Conservation (phyloP, 2,113 vertebrate genomes). For the Macaca fascicularis region T2T-MFA8v1.1 NC_088387.1:110023501-110024000, state of each 20-base stretch:
- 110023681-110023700: neutral
- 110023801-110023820: neutral
- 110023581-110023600: neutral
- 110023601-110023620: conserved; percentile 6
- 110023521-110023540: neutral
- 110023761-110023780: neutral
- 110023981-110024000: neutral
- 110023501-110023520: accelerated
- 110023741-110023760: neutral
- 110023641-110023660: neutral
- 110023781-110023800: neutral
- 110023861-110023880: neutral
- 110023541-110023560: neutral
- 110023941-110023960: neutral
- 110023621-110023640: neutral
- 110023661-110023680: neutral
- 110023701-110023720: neutral
- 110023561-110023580: neutral
- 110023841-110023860: neutral
- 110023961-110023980: neutral
- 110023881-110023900: neutral
- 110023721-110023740: neutral
- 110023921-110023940: neutral
- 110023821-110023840: neutral
- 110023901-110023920: neutral